These are phyloP conservation scores for Platyura marginata DNA, from an alignment of 1,140 invertebrate species.

Conservation along the genomic window DNA sequence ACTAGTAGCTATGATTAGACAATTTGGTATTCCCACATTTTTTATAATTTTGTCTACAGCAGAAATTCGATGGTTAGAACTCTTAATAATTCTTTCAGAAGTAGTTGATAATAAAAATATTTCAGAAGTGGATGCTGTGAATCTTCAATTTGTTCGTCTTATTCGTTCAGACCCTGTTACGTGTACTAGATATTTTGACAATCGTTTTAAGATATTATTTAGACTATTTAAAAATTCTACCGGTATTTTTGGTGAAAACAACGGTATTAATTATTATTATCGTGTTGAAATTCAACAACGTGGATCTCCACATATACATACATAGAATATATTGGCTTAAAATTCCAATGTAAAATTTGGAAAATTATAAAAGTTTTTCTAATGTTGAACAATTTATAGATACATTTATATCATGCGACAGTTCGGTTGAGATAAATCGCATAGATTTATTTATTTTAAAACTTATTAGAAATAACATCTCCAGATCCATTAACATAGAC, in stretches of 20 bases:
- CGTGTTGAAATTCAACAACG: constrained; percentile 26
- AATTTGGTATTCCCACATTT: constrained; percentile 11
- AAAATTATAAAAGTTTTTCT: constrained; percentile 10
- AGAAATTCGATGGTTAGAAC: constrained; percentile 12
- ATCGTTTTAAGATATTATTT: constrained; percentile 2
- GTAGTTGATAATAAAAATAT: constrained; percentile 2
- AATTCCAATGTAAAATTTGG: constrained; percentile 14
- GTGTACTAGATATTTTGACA: constrained; percentile 4
- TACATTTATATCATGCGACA: constrained; percentile 5
- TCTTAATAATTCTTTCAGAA: not conserved
- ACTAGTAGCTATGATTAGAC: constrained; percentile 10
- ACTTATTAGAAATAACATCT: no score
- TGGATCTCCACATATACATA: constrained; percentile 24
- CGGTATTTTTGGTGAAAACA: constrained; percentile 6
- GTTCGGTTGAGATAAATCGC: not conserved
- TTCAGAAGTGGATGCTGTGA: constrained; percentile 1
- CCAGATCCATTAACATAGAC: no score
- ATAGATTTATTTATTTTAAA: no score
- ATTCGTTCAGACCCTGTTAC: constrained; percentile 3
- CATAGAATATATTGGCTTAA: constrained; percentile 25
- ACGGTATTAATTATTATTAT: constrained; percentile 11
- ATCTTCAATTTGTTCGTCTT: not conserved
- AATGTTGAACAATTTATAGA: constrained; percentile 7
- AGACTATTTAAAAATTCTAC: constrained; percentile 1
- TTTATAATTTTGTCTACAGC: constrained; percentile 12